phyloP scores from a whole-genome alignment of 2,113 vertebrate species.

The Oryzias javanicus region DNA sequence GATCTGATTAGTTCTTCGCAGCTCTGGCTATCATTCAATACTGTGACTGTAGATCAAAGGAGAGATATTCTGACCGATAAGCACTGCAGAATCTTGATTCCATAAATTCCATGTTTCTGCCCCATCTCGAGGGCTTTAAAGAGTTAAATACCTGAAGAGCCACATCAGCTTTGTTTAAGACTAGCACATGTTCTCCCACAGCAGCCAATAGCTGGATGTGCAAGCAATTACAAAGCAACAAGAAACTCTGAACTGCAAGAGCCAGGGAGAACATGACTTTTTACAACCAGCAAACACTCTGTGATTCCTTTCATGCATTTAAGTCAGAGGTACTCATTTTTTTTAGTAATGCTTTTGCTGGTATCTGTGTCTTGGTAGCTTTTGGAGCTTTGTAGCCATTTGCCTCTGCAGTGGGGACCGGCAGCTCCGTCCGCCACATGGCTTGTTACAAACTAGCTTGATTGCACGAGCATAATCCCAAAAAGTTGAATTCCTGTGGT shows the following conservation, averaged over 20 bases:
- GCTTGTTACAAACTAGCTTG: no score
- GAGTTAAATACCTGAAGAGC: conserved; percentile 54
- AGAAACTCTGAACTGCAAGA: conserved; percentile 40
- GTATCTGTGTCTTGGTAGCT: background rate
- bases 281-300: conserved; percentile 26
- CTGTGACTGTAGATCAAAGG: no score
- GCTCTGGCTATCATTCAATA: no score
- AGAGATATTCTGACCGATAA: no score
- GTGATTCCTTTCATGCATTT: conserved; percentile 20
- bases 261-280: conserved; percentile 31
- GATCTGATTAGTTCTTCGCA: no score
- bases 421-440: background rate
- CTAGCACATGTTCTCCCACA: conserved; percentile 46
- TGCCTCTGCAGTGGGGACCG: conserved; percentile 33
- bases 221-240: conserved; percentile 53
- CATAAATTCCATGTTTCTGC: no score
- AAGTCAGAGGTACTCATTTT: conserved; percentile 31
- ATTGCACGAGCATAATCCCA: no score
- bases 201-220: conserved; percentile 34
- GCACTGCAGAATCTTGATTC: no score
- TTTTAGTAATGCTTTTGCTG: conserved; percentile 3
- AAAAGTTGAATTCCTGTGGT: background rate
- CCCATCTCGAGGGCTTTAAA: background rate
- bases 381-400: conserved; percentile 13
- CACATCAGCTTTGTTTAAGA: conserved; percentile 47